Base-by-base conservation (phyloP, 2,888 invertebrate species). In the Itoplectis maculator region DNA sequence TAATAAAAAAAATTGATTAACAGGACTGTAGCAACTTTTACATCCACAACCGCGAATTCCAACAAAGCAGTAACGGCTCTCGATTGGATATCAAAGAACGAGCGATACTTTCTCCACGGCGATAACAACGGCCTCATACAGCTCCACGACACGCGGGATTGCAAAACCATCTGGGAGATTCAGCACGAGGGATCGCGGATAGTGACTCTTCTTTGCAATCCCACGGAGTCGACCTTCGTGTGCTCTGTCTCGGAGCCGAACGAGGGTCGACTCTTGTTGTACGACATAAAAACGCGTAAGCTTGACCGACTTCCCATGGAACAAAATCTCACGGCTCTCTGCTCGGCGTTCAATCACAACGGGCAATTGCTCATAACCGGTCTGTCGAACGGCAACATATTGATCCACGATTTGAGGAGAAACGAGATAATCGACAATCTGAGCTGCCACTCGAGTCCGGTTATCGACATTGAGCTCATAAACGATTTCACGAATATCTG, bases 51-150 rank as follows among this genome's bases (percentile, higher is more conserved):
- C 15, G 92, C 93, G 3, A 92, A 92, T 79, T 90, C 91, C 0
- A 92, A 91, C 81, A 92, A 91, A 84, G 92, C 93, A 68, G 93
- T 95, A 61, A 93, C 94, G 11, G 94, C 95, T 0, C 88, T 95
- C 56, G 95, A 95, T 84, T 95, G 95, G 95, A 94, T 94, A 61
- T 93, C 93, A 45, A 95, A 94, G 85, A 94, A 94, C 81, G 95
- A 95, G 87, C 92, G 94, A 86, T 94, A 94, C 87, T 92, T 95
- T 77, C 91, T 95, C 40, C 93, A 94, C 76, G 95, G 95, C 5
- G 94, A 94, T 86, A 94, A 93, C 73, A 93, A 93, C 72, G 95
- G 95, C 18, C 90, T 93, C 29, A 93, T 95, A 13, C 93, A 94
- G 72, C 87, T 95, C 15, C 95, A 94, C 90, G 95, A 95, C 89